A percentile compares a stretch with the other conserved stretches of the same genome.
Conservation (phyloP, 2,797 vertebrate species). For the Poecilia gillii region DNA sequence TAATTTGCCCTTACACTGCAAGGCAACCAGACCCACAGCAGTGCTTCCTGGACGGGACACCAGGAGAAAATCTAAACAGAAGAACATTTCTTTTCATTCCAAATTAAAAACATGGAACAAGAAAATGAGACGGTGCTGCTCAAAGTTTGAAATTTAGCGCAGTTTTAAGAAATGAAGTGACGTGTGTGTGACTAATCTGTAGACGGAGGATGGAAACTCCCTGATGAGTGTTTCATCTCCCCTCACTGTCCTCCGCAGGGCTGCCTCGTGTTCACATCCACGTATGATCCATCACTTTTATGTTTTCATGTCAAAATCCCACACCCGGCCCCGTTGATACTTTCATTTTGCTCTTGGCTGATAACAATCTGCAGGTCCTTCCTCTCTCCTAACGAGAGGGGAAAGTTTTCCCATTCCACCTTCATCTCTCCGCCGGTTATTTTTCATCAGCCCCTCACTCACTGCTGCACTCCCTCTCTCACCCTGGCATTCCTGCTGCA, state of each 20-base stretch:
- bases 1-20: not conserved
- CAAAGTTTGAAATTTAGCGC: not conserved
- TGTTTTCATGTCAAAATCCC: slow-evolving; percentile 2
- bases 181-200: not conserved
- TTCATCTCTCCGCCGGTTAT: slow-evolving; percentile 51
- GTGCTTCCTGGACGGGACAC: not conserved
- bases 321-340: not conserved
- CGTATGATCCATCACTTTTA: not conserved
- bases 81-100: not conserved
- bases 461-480: slow-evolving; percentile 35
- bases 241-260: not conserved
- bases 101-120: not conserved
- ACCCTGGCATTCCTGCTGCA: slow-evolving; percentile 66
- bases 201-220: not conserved
- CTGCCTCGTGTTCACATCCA: not conserved
- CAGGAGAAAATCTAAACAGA: not conserved
- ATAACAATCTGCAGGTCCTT: slow-evolving; percentile 30
- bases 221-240: not conserved
- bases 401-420: slow-evolving; percentile 44
- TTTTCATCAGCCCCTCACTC: slow-evolving; percentile 60
- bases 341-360: not conserved
- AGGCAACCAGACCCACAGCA: not conserved
- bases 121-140: not conserved
- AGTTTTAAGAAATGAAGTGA: not conserved
- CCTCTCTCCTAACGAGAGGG: slow-evolving; percentile 26